Conservation (phyloP, 92 coral and sea anemone genomes). For the Blastomussa wellsi region DNA sequence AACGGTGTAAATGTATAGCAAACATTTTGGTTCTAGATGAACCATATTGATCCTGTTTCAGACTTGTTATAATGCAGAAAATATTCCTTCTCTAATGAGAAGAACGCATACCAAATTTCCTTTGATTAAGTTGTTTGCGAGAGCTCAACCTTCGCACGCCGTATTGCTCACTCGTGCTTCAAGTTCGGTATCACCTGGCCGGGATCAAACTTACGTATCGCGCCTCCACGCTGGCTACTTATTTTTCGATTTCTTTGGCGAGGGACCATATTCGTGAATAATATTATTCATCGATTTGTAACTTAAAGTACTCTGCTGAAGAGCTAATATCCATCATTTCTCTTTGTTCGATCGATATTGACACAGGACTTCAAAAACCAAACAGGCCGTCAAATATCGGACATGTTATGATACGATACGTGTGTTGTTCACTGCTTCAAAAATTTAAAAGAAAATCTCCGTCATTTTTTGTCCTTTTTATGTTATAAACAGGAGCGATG, state of each 20-base stretch:
- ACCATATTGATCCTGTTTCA: not conserved
- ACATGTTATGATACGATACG: constrained; percentile 34
- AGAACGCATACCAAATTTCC: constrained; percentile 6
- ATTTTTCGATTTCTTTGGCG: constrained; percentile 2
- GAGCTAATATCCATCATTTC: constrained; percentile 23
- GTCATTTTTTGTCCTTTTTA: not conserved
- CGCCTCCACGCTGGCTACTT: not conserved
- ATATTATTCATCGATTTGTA: constrained; percentile 29
- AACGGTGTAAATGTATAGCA: constrained; percentile 11
- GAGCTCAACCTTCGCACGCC: not conserved
- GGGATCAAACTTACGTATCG: constrained; percentile 4
- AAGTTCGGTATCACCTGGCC: not conserved
- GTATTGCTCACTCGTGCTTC: not conserved
- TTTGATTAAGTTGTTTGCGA: constrained; percentile 30
- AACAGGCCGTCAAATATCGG: constrained; percentile 33
- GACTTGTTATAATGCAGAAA: not conserved
- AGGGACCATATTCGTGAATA: not conserved
- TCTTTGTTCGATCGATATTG: constrained; percentile 28
- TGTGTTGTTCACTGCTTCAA: not conserved
- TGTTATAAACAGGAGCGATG: not conserved
- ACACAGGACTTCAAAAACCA: constrained; percentile 41
- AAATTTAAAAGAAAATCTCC: not conserved
- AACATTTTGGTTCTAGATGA: constrained; percentile 24
- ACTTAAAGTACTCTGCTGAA: constrained; percentile 19
- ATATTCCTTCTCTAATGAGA: constrained; percentile 17